Conservation (phyloP, 1,140 invertebrate species). For the Drosophila kepulauana region DNA sequence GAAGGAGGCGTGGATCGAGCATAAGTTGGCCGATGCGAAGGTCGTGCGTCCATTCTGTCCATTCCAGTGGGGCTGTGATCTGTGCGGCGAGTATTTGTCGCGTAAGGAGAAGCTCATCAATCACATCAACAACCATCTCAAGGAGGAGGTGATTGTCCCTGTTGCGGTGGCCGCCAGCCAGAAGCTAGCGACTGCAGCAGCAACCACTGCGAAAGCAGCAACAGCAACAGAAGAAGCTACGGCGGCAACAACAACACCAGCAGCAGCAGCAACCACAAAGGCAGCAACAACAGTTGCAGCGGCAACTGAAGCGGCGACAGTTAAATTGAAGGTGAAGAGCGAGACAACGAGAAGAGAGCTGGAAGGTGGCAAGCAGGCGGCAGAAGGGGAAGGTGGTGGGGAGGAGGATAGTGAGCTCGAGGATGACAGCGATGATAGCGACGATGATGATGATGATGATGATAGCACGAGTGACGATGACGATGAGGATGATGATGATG, state of each 20-base stretch:
- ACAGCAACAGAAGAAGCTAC: background rate
- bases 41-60: slow-evolving; percentile 77
- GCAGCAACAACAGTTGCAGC: background rate
- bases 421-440: slow-evolving; percentile 41
- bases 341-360: background rate
- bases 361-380: background rate
- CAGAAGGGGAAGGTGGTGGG: background rate
- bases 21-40: slow-evolving; percentile 78
- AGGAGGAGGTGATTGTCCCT: slow-evolving; percentile 78
- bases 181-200: background rate
- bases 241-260: background rate
- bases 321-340: background rate
- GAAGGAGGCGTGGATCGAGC: slow-evolving; percentile 80
- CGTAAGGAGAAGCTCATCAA: slow-evolving; percentile 84
- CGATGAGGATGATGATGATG: slow-evolving; percentile 55
- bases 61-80: slow-evolving; percentile 84
- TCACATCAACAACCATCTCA: slow-evolving; percentile 81
- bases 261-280: background rate
- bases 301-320: background rate
- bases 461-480: slow-evolving; percentile 45
- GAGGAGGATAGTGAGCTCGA: slow-evolving; percentile 60
- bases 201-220: background rate
- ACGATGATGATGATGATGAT: slow-evolving; percentile 35
- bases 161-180: slow-evolving; percentile 43
- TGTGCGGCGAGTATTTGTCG: slow-evolving; percentile 82